Conservation (phyloP, 92 coral and sea anemone species). For the Desmophyllum pertusum region DNA sequence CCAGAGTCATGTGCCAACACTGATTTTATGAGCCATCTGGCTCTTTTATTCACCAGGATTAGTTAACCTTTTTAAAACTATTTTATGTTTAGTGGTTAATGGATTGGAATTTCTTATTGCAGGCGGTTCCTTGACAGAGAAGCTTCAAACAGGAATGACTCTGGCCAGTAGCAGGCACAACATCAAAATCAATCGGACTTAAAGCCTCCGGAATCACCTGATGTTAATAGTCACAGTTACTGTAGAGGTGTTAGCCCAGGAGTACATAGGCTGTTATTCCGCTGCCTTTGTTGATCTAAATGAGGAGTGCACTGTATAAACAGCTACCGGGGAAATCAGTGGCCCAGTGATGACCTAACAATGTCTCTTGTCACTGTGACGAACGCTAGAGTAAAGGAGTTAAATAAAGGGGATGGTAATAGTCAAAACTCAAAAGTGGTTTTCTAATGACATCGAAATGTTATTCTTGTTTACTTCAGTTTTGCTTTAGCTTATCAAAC, state of each 20-base stretch:
- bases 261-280: background rate
- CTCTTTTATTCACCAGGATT: background rate
- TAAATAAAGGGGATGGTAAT: too few species aligned
- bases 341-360: background rate
- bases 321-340: background rate
- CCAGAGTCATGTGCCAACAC: background rate
- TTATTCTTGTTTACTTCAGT: background rate
- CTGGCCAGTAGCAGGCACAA: background rate
- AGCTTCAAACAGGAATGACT: background rate
- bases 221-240: background rate
- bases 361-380: background rate
- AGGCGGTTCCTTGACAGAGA: constrained; percentile 46
- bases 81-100: background rate
- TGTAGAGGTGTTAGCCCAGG: background rate
- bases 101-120: background rate
- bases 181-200: background rate
- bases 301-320: background rate
- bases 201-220: background rate
- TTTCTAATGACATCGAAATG: background rate
- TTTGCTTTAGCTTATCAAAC: background rate
- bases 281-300: background rate
- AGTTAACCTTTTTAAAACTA: background rate
- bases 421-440: too few species aligned
- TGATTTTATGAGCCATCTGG: background rate
- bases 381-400: background rate